Evolutionary conservation across 2,113 vertebrate species (phyloP).

Genomic region (Pterocles gutturalis): DNA sequence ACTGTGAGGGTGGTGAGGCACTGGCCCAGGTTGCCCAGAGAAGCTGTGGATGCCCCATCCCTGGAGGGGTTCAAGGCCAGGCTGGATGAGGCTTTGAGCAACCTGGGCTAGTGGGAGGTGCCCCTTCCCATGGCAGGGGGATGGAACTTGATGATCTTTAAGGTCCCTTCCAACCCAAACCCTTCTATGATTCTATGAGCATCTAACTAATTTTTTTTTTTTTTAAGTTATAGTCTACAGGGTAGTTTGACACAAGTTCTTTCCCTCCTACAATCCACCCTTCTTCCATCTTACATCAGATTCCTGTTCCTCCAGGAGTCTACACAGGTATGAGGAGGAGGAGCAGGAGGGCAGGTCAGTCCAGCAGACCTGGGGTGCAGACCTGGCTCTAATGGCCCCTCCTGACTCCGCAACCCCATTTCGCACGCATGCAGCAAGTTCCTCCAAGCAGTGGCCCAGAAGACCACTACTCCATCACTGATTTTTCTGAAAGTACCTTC

Average conservation of each 20-base stretch:
- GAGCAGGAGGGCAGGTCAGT: not conserved
- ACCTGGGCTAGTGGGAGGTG: no score
- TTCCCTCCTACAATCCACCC: not conserved
- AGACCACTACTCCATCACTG: fast-evolving
- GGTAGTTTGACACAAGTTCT: fast-evolving
- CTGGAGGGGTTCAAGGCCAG: no score
- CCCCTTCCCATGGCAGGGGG: no score
- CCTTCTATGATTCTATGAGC: no score
- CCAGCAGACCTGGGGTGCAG: not conserved
- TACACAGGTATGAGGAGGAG: fast-evolving
- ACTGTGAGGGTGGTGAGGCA: no score
- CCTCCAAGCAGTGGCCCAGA: not conserved
- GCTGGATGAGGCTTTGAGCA: no score
- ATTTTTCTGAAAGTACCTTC: not conserved
- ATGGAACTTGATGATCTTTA: no score
- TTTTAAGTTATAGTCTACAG: not conserved
- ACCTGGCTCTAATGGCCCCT: not conserved
- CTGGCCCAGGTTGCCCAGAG: no score
- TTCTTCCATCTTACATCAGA: not conserved
- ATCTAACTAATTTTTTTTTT: no score
- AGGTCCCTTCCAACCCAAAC: no score
- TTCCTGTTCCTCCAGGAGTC: not conserved
- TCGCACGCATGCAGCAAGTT: not conserved
- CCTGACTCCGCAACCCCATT: not conserved
- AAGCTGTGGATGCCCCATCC: no score